Conservation (phyloP, 2,113 vertebrate genomes). For the Mirza zaza region DNA sequence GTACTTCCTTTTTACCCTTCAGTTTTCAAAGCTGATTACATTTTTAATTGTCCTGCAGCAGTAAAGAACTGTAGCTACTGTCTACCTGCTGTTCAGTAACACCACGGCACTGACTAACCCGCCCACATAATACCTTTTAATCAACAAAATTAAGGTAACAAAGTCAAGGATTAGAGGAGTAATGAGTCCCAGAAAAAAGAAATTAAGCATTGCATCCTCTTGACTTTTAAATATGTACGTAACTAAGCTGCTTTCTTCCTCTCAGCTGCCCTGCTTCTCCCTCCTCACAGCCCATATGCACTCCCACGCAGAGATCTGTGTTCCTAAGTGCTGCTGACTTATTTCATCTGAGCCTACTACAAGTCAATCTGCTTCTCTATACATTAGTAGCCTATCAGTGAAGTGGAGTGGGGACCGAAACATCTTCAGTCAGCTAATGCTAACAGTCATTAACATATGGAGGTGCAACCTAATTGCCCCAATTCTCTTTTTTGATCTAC, state of each 20-base stretch:
- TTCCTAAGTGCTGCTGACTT: neutral
- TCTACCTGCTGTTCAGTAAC: constrained; percentile 56
- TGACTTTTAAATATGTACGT: constrained; percentile 65
- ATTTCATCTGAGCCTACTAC: neutral
- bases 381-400: neutral
- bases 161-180: constrained; percentile 63
- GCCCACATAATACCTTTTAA: constrained; percentile 59
- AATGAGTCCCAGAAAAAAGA: constrained; percentile 45
- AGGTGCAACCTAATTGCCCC: neutral
- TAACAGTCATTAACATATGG: neutral
- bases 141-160: constrained; percentile 67
- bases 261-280: neutral
- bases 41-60: constrained; percentile 70
- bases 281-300: neutral
- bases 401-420: neutral
- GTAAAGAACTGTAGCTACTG: constrained; percentile 26
- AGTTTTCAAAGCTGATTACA: constrained; percentile 65
- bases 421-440: neutral
- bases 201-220: constrained; percentile 49
- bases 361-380: neutral
- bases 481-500: neutral
- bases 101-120: constrained; percentile 8
- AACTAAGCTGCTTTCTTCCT: constrained; percentile 34
- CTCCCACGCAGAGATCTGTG: neutral
- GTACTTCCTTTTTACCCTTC: constrained; percentile 50